Percentiles rank a stretch among this genome's conserved stretches.
phyloP scores from a whole-genome alignment of 92 coral and sea anemone species.

The Galaxea fascicularis region DNA sequence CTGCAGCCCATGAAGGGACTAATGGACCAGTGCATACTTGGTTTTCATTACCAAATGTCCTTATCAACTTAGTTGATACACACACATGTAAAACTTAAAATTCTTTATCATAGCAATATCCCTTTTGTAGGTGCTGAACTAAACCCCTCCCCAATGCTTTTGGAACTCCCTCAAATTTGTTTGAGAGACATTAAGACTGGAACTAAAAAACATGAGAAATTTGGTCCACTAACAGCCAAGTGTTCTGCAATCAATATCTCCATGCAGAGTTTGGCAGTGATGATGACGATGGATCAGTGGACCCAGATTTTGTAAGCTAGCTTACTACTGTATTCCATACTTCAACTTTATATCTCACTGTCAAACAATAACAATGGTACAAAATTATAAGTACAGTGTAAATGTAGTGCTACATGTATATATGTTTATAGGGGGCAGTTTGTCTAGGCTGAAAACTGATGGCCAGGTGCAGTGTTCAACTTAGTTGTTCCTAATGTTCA shows the following conservation, averaged over 20 bases:
- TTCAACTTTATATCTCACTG: too few species aligned
- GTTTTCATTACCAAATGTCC: constrained; percentile 5
- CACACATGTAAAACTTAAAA: constrained; percentile 2
- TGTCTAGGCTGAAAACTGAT: too few species aligned
- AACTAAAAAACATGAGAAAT: not conserved
- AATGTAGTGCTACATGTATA: too few species aligned
- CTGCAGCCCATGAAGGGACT: not conserved
- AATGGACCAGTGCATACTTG: constrained; percentile 2
- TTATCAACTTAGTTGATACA: constrained; percentile 9
- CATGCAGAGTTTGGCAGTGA: constrained; percentile 7
- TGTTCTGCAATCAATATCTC: not conserved
- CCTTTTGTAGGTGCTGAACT: constrained; percentile 2
- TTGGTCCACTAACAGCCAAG: constrained; percentile 7
- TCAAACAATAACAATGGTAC: too few species aligned
- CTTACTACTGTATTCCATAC: constrained; percentile 4
- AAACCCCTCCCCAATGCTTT: not conserved
- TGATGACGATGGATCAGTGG: constrained; percentile 11
- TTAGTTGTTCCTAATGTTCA: not conserved
- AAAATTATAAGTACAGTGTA: too few species aligned
- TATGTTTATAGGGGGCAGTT: too few species aligned
- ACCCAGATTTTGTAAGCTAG: not conserved
- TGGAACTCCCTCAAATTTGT: not conserved
- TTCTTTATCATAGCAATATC: not conserved
- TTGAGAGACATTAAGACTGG: not conserved
- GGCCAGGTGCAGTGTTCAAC: not conserved